Evolutionary conservation across 2,113 vertebrate genomes (phyloP), one percentile per base, ranked within the genome.

Genomic region (Motacilla tschutschensis): DNA sequence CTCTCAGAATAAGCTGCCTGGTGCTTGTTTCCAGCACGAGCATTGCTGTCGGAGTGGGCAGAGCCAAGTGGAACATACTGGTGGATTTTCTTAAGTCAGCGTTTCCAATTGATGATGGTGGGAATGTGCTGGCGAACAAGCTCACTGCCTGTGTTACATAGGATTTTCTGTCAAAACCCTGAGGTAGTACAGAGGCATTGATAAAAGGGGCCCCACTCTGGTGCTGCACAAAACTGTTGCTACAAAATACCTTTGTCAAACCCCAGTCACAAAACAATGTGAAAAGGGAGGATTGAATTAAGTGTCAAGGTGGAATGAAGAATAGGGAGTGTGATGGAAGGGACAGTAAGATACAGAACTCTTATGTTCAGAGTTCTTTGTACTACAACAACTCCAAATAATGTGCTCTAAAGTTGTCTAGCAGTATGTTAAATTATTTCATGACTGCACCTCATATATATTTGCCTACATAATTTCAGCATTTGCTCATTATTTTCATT

Each of bases 31-130:
- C 76, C 62, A 76, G 85, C 69, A 47, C 76, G 5, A 8, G 55
- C 40, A 15, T 74, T 78, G 84, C 79, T 12, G 18, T 76, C 1
- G 0, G 81, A 57, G n/a, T 4, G 26, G 60, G n/a, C 60, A 79
- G 94, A 88, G 59, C 71, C 10, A 20, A 64, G 72, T 87, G 71
- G 92, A 95, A 88, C 17, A 11, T 79, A 53, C 17, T 63, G 57
- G 72, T 65, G 64, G 71, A 79, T 93, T 96, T 95, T 90, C 92
- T 87, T 95, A 76, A 95, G 85, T 82, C 91, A 87, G 79, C 22
- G 4, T 91, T 94, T 94, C 91, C 74, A 90, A 29, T 90, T 90
- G 95, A 89, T 95, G 89, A 76, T 79, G 69, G 83, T 95, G 93
- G 84, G 76, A 90, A 93, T 88, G 80, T 89, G 74, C 58, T 85